A percentile compares a stretch with the other conserved stretches of the same genome.
Conservation (phyloP, 1,140 invertebrate species). For the Drosophila obscura region DNA sequence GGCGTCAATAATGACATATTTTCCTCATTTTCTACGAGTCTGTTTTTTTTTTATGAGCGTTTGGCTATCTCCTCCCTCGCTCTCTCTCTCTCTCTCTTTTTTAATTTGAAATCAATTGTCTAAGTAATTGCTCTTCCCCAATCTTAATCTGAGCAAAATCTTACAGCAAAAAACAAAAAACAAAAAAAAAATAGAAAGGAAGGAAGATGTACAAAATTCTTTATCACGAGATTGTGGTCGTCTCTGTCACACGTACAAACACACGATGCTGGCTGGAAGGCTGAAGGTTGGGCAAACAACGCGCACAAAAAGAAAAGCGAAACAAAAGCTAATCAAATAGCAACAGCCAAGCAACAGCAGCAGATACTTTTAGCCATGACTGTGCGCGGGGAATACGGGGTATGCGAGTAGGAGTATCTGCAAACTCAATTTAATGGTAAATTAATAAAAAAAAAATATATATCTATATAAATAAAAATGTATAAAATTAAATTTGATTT, state of each 20-base stretch:
- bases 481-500: constrained; percentile 60
- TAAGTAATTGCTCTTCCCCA: constrained; percentile 49
- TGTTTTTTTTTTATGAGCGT: constrained; percentile 5
- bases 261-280: no score
- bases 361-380: constrained; percentile 33
- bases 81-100: no score
- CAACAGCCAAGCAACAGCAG: constrained; percentile 25
- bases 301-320: constrained; percentile 45
- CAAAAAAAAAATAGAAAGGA: no score
- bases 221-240: no score
- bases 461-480: no score
- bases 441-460: constrained; percentile 51
- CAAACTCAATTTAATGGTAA: constrained; percentile 69
- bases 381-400: not conserved
- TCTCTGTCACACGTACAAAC: no score
- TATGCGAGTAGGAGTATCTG: not conserved
- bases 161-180: not conserved
- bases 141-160: not conserved
- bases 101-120: constrained; percentile 75
- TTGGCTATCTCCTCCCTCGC: no score
- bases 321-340: constrained; percentile 57
- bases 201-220: no score
- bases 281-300: constrained; percentile 1
- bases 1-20: constrained; percentile 60
- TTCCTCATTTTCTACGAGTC: constrained; percentile 14